A percentile compares a stretch with the other conserved stretches of the same genome.
Evolutionary conservation across 2,888 invertebrate species (phyloP).

Genomic region (Sinopyrophorus schimmeli): DNA sequence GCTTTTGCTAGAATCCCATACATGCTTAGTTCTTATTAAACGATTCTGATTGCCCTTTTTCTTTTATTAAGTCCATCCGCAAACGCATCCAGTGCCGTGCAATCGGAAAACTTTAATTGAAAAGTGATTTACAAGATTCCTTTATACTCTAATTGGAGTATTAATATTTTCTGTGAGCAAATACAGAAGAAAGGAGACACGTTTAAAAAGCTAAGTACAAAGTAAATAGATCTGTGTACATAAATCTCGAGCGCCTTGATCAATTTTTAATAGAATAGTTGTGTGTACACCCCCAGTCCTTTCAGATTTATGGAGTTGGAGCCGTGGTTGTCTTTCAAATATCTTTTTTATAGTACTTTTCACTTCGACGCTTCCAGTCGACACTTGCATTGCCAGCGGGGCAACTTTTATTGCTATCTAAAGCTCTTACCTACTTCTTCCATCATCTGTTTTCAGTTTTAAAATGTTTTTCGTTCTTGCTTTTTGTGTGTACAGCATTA

Average conservation of each 20-base stretch:
- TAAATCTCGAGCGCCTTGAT: constrained; percentile 27
- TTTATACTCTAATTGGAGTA: too few species aligned
- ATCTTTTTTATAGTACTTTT: constrained; percentile 29
- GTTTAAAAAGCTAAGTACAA: too few species aligned
- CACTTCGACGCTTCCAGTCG: constrained; percentile 32
- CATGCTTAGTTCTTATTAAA: constrained; percentile 7
- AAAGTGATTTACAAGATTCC: too few species aligned
- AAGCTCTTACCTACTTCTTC: constrained; percentile 37
- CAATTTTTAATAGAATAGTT: constrained; percentile 31
- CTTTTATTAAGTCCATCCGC: too few species aligned
- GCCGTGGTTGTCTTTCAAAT: constrained; percentile 33
- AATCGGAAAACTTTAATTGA: too few species aligned
- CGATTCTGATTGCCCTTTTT: constrained; percentile 1
- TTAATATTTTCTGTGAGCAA: too few species aligned
- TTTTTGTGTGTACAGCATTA: too few species aligned
- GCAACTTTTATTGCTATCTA: constrained; percentile 38
- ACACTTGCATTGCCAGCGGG: constrained; percentile 34
- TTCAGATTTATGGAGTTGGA: constrained; percentile 33
- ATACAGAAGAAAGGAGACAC: too few species aligned
- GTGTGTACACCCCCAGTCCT: constrained; percentile 36
- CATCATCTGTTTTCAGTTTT: constrained; percentile 32
- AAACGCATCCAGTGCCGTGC: too few species aligned
- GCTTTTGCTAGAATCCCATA: constrained; percentile 12
- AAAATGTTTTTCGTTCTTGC: constrained; percentile 26
- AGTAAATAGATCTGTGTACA: too few species aligned